phyloP scores from a whole-genome alignment of 2,113 vertebrate species.

The Aramus guarauna region DNA sequence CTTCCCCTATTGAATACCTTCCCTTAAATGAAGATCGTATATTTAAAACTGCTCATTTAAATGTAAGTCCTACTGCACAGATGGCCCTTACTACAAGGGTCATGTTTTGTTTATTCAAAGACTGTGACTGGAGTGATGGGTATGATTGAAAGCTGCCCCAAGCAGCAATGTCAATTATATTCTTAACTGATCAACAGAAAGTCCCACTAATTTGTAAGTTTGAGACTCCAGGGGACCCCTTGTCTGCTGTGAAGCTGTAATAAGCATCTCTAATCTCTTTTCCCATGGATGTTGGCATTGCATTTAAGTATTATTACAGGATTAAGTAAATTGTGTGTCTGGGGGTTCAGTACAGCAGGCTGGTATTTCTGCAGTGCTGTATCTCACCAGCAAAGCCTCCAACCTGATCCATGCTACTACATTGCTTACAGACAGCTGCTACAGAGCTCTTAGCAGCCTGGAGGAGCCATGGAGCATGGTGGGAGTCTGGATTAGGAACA shows the following conservation, averaged over 20 bases:
- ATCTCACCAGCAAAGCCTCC: background rate
- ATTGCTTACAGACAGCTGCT: background rate
- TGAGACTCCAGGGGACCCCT: background rate
- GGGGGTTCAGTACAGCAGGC: background rate
- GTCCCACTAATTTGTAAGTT: background rate
- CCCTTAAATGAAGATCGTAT: background rate
- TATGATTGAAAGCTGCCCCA: background rate
- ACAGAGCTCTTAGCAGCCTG: background rate
- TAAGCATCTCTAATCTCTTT: background rate
- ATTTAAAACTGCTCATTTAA: background rate
- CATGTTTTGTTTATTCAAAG: background rate
- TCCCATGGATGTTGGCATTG: background rate
- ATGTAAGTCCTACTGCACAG: background rate
- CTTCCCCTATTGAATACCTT: background rate
- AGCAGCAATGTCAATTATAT: background rate
- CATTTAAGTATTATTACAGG: background rate
- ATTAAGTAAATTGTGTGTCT: background rate
- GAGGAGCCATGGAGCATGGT: background rate
- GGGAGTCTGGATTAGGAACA: background rate
- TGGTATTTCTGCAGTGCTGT: background rate
- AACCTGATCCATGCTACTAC: background rate
- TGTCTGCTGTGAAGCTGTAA: background rate
- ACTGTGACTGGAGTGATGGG: background rate
- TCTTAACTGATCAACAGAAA: background rate
- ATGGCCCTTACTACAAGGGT: background rate